phyloP scores from a whole-genome alignment of 2,113 vertebrate species.

The Paramisgurnus dabryanus region DNA sequence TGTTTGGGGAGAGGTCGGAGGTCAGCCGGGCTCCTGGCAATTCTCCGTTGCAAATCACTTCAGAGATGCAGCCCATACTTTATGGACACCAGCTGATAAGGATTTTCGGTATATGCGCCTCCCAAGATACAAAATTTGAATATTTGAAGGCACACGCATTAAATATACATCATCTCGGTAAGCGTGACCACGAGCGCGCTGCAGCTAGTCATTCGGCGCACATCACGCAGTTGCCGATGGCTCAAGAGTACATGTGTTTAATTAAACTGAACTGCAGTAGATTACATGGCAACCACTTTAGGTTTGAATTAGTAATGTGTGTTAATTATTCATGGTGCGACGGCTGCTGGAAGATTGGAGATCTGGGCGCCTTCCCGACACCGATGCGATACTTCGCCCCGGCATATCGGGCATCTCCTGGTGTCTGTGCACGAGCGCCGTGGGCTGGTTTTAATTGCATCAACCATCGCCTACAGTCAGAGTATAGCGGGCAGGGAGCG shows the following conservation, averaged over 20 bases:
- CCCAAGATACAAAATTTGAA: not conserved
- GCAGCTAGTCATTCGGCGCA: not conserved
- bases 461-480: constrained; percentile 20
- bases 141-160: not conserved
- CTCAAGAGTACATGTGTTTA: constrained; percentile 30
- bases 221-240: constrained; percentile 4
- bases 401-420: not conserved
- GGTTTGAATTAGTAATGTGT: constrained; percentile 44
- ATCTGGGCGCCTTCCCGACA: not conserved
- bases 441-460: constrained; percentile 41
- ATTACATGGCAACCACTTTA: constrained; percentile 38
- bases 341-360: constrained; percentile 21
- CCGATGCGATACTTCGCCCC: not conserved
- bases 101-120: constrained; percentile 6
- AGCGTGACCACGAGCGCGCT: not conserved
- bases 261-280: constrained; percentile 29
- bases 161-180: not conserved
- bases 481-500: constrained; percentile 28
- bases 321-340: constrained; percentile 41
- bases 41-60: constrained; percentile 24
- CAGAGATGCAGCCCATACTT: constrained; percentile 1
- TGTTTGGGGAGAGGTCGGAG: constrained; percentile 20
- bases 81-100: constrained; percentile 30
- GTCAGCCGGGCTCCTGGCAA: constrained; percentile 29
- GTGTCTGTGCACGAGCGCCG: not conserved